A percentile compares a stretch with the other conserved stretches of the same genome.
Conservation (phyloP, 2,888 invertebrate genomes). For the Mactromeris polynyma region DNA sequence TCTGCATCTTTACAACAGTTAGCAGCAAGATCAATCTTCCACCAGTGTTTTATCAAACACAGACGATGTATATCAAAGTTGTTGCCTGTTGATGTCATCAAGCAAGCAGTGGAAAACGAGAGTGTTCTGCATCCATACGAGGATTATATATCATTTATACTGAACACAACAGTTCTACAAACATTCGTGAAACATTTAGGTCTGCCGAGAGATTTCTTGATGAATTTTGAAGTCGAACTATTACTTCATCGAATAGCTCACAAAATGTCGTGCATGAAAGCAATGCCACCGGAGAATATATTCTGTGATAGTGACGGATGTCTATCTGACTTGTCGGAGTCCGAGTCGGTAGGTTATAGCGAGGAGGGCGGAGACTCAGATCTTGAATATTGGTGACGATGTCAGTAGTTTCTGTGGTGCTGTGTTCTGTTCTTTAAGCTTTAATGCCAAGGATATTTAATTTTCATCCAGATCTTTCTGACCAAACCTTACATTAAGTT, state of each 20-base stretch:
- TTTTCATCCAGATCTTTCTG: too few relatives aligned
- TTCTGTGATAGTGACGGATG: slow-evolving; percentile 75
- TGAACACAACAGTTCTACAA: slow-evolving; percentile 78
- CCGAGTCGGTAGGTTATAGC: slow-evolving; percentile 71
- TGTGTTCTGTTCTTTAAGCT: not conserved
- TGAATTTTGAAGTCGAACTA: slow-evolving; percentile 81
- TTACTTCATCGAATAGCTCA: slow-evolving; percentile 76
- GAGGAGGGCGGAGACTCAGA: slow-evolving; percentile 83
- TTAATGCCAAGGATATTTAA: not conserved
- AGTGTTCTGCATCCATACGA: slow-evolving; percentile 75
- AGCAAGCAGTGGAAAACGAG: slow-evolving; percentile 71
- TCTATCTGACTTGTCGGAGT: slow-evolving; percentile 69
- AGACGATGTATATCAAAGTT: slow-evolving; percentile 73
- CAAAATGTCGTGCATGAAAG: slow-evolving; percentile 72
- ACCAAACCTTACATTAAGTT: too few relatives aligned
- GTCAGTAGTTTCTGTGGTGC: not conserved
- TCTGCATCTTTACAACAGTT: slow-evolving; percentile 79
- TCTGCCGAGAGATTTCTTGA: slow-evolving; percentile 74
- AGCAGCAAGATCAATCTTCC: slow-evolving; percentile 78
- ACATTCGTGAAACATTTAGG: slow-evolving; percentile 70
- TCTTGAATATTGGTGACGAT: slow-evolving; percentile 83
- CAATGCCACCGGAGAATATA: slow-evolving; percentile 75
- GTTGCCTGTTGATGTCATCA: slow-evolving; percentile 73
- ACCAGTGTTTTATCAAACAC: slow-evolving; percentile 77
- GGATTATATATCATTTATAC: slow-evolving; percentile 78